Evolutionary conservation across 2,113 vertebrate species (phyloP), one percentile per base, ranked within the genome.

Genomic region (Cricetomys ansorgei): DNA sequence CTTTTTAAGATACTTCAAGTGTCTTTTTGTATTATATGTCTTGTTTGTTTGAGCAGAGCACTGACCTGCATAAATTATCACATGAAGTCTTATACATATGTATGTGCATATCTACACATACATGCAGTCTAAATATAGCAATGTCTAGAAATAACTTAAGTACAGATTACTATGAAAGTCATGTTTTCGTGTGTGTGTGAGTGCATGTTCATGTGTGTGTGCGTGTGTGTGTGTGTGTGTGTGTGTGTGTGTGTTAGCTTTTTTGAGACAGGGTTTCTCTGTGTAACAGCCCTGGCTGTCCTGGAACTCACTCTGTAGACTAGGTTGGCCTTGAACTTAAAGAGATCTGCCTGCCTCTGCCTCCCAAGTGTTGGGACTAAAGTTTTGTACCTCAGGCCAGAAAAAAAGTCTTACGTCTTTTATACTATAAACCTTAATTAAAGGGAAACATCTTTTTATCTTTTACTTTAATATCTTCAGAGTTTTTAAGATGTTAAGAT

Each of bases 61-160:
- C 10, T 90, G 50, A 70, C 55, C 9, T 91, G 4, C 37, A 40
- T 59, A 92, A 34, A 67, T 81, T 62, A 7, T 43, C 84, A 31
- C 43, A 16, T 64, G 5, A 19, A 53, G 4, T 31, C 4, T 16
- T 31, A 16, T 7, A 34, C 4, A 34, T 37, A 37, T 10, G 19
- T 0, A 34, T 15, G 27, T 37, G 1, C 10, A 67, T 23, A 75
- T 6, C 62, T 43, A n/a, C 0, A n/a, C 2, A 48, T 57, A 9
- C 79, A 57, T 10, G 34, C 25, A 43, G 5, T n/a, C 25, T 48
- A 59, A 55, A 53, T 19, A 45, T 40, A 83, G 55, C 55, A 65
- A 2, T 55, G 12, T 81, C 15, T 70, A 23, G 11, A 86, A 34
- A 4, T 13, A 21, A 37, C 29, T 62, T 88, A 43, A 73, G 43